A percentile compares a stretch with the other conserved stretches of the same genome.
Evolutionary conservation across 1,140 invertebrate genomes (phyloP).

Genomic region (Drosophila nigromelanica): DNA sequence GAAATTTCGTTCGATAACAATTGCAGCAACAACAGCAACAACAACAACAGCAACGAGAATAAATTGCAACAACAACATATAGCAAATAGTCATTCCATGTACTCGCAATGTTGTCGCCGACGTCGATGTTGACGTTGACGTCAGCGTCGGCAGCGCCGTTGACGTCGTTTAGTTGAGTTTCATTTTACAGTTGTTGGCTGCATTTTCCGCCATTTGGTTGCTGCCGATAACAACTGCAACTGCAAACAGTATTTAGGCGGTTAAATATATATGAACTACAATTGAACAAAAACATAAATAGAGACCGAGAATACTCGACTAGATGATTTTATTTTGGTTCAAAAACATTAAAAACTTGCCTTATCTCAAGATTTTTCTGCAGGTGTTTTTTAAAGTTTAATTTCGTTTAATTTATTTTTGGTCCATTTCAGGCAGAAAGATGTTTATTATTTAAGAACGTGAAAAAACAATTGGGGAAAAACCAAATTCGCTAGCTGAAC

Average conservation of each 20-base stretch:
- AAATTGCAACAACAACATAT: constrained; percentile 2
- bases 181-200: constrained; percentile 44
- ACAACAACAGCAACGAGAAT: background rate
- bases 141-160: constrained; percentile 4
- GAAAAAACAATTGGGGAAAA: too few relatives aligned
- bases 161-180: constrained; percentile 23
- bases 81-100: constrained; percentile 7
- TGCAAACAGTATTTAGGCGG: constrained; percentile 75
- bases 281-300: constrained; percentile 31
- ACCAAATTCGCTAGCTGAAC: too few relatives aligned
- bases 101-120: background rate
- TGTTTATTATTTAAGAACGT: too few relatives aligned
- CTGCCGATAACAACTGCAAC: constrained; percentile 69
- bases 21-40: constrained; percentile 13
- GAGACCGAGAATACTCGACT: background rate
- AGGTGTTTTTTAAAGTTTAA: too few relatives aligned
- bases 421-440: too few relatives aligned
- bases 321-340: background rate
- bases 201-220: constrained; percentile 74
- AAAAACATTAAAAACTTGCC: too few relatives aligned
- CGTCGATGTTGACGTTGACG: background rate
- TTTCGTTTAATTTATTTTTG: too few relatives aligned
- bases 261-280: constrained; percentile 76
- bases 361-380: too few relatives aligned
- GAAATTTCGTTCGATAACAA: constrained; percentile 36